A percentile compares a stretch with the other conserved stretches of the same genome.
phyloP scores from a whole-genome alignment of 2,888 invertebrate genomes.

The Temnothorax rugatulus region DNA sequence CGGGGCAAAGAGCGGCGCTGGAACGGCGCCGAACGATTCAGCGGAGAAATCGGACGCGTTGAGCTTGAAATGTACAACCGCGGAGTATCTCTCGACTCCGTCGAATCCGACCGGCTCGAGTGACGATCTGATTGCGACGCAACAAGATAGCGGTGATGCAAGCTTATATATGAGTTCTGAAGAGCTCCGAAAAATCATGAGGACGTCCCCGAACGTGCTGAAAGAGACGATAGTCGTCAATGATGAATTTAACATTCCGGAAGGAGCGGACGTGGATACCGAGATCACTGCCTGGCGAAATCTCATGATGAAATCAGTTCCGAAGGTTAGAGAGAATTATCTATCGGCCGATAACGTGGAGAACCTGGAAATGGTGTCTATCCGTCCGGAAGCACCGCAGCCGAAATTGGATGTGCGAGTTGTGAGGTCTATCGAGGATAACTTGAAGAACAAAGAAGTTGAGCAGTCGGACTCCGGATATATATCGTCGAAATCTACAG shows the following conservation, averaged over 20 bases:
- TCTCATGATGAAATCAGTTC: constrained; percentile 63
- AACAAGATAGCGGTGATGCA: neutral
- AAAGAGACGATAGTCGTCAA: constrained; percentile 48
- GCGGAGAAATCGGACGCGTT: neutral
- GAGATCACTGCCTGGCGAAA: constrained; percentile 78
- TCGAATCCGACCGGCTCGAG: neutral
- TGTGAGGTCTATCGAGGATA: constrained; percentile 59
- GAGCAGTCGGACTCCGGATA: neutral
- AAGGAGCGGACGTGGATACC: constrained; percentile 54
- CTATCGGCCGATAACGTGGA: neutral
- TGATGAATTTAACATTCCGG: constrained; percentile 70
- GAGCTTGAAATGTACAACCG: constrained; percentile 1
- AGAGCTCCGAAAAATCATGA: constrained; percentile 12
- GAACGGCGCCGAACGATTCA: neutral
- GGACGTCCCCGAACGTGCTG: neutral
- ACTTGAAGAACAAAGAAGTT: neutral
- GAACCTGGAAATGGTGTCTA: constrained; percentile 64
- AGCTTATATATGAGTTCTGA: neutral
- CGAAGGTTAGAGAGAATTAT: constrained; percentile 9
- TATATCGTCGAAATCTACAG: neutral
- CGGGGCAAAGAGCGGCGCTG: neutral
- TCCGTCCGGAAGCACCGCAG: constrained; percentile 78
- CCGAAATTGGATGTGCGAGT: constrained; percentile 74
- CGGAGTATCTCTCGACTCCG: constrained; percentile 25
- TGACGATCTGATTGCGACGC: neutral